A percentile compares a stretch with the other conserved stretches of the same genome.
Evolutionary conservation across 2,113 vertebrate genomes (phyloP).

Genomic region (Sinocyclocheilus rhinocerous): DNA sequence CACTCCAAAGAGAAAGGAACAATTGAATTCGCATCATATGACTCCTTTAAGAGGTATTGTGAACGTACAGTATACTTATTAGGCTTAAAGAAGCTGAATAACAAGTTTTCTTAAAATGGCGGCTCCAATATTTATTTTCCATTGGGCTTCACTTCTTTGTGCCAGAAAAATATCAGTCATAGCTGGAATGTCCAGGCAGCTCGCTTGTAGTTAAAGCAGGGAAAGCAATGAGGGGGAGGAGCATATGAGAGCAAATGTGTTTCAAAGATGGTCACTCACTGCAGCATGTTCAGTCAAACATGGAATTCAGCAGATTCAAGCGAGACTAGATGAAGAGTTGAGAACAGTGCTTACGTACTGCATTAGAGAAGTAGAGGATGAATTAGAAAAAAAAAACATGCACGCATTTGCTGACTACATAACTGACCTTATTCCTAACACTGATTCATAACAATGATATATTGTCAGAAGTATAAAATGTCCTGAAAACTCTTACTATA

Average conservation of each 20-base stretch:
- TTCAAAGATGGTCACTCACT: conserved; percentile 58
- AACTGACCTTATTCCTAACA: background rate
- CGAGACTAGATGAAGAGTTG: background rate
- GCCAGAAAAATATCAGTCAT: conserved; percentile 64
- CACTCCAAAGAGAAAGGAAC: no score
- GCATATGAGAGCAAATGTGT: conserved; percentile 55
- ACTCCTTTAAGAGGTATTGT: background rate
- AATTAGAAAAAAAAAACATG: background rate
- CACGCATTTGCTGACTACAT: no score
- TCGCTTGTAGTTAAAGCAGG: conserved; percentile 48
- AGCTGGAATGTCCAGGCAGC: conserved; percentile 57
- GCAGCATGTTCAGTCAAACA: conserved; percentile 48
- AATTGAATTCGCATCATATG: no score
- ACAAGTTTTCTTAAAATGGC: conserved; percentile 53
- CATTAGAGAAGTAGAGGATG: background rate
- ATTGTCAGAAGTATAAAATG: background rate
- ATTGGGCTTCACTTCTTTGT: conserved; percentile 34
- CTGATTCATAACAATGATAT: background rate
- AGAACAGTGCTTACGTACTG: background rate
- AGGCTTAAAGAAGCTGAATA: conserved; percentile 12
- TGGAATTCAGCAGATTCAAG: conserved; percentile 15
- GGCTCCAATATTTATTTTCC: conserved; percentile 49
- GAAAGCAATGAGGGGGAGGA: conserved; percentile 53
- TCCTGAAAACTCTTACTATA: background rate
- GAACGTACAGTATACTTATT: background rate